A percentile compares a stretch with the other conserved stretches of the same genome.
phyloP scores from a whole-genome alignment of 2,888 invertebrate genomes.

The Macrophya alboannulata region DNA sequence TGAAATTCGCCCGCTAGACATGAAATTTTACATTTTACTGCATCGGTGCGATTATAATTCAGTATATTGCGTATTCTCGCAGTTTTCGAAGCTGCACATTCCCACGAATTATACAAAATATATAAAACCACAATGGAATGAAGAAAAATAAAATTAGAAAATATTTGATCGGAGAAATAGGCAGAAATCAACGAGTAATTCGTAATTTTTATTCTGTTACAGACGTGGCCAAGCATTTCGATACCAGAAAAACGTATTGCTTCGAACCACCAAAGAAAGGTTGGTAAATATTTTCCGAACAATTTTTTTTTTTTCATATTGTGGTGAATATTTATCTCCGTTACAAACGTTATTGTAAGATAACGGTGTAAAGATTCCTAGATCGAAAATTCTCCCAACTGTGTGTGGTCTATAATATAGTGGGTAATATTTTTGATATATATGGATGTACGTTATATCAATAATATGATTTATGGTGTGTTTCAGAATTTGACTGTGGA shows the following conservation, averaged over 20 bases:
- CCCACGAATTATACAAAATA: too few species aligned
- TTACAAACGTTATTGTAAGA: background rate
- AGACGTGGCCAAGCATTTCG: slow-evolving; percentile 29
- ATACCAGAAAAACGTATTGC: background rate
- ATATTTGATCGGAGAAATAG: background rate
- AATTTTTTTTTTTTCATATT: background rate
- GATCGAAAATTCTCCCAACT: background rate
- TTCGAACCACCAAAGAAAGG: slow-evolving; percentile 51
- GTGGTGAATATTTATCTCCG: background rate
- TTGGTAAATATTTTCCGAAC: background rate
- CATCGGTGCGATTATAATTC: background rate
- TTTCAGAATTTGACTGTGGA: slow-evolving; percentile 50
- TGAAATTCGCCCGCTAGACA: slow-evolving; percentile 16
- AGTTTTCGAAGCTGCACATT: background rate
- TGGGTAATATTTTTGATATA: background rate
- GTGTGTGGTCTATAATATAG: background rate
- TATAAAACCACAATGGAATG: background rate
- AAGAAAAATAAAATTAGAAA: background rate
- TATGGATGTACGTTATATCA: too few species aligned
- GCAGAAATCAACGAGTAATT: background rate
- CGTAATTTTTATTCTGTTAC: slow-evolving; percentile 30
- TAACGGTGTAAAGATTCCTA: background rate
- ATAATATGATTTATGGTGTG: background rate
- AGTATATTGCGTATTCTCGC: background rate
- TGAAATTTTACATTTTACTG: background rate